These are phyloP conservation scores for Cenopis cana DNA, from an alignment of 2,888 invertebrate species.

Conservation along the genomic window DNA sequence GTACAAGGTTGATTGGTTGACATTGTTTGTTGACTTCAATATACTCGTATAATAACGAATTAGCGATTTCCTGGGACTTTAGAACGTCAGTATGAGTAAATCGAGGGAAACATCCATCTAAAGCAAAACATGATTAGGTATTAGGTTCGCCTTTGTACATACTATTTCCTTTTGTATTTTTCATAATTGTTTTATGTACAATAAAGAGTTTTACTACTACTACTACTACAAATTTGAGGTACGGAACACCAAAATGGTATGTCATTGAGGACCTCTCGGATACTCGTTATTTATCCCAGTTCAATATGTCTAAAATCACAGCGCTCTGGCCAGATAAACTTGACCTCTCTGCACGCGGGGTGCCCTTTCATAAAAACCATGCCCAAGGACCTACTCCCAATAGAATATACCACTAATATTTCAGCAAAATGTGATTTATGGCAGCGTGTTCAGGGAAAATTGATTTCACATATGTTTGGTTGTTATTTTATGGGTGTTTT, in stretches of 20 bases:
- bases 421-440: constrained; percentile 42
- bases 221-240: not conserved
- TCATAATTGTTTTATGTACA: too few species aligned
- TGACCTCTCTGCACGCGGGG: not conserved
- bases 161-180: too few species aligned
- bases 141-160: too few species aligned
- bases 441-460: constrained; percentile 35
- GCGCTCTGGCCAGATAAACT: not conserved
- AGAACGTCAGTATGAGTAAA: not conserved
- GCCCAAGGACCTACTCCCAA: constrained; percentile 17
- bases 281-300: constrained; percentile 28
- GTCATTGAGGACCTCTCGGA: constrained; percentile 10
- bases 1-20: too few species aligned
- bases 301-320: constrained; percentile 28
- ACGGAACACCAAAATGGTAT: constrained; percentile 6
- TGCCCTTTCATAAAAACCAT: constrained; percentile 31
- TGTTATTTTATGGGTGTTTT: constrained; percentile 33
- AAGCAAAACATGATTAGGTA: not conserved
- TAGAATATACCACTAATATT: constrained; percentile 34
- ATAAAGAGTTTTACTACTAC: too few species aligned
- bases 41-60: too few species aligned
- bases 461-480: constrained; percentile 35
- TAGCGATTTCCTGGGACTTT: not conserved
- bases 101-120: not conserved
- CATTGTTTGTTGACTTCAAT: too few species aligned